Percentiles rank a stretch among this genome's conserved stretches.
Conservation (phyloP, 2,113 vertebrate species). For the Spea multiplicata region DNA sequence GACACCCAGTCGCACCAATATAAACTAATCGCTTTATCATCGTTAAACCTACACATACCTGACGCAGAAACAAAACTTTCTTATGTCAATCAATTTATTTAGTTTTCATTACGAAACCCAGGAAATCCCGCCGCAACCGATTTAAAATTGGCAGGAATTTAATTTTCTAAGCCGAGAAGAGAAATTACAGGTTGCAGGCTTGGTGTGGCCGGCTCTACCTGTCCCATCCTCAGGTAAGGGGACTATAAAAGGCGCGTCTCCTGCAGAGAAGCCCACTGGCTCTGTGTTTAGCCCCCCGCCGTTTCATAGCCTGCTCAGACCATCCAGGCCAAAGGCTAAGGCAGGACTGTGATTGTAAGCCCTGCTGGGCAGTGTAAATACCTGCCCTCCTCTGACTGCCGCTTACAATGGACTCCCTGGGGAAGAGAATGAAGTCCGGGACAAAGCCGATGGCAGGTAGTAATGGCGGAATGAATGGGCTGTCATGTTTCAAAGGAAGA, state of each 20-base stretch:
- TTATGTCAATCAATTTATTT: not conserved
- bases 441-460: slow-evolving; percentile 39
- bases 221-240: slow-evolving; percentile 48
- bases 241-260: slow-evolving; percentile 45
- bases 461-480: slow-evolving; percentile 40
- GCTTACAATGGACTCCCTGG: slow-evolving; percentile 29
- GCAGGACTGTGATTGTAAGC: slow-evolving; percentile 50
- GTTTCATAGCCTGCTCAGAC: slow-evolving; percentile 4
- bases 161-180: slow-evolving; percentile 12
- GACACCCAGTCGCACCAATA: too few relatives aligned
- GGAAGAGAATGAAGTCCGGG: slow-evolving; percentile 2
- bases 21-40: too few relatives aligned
- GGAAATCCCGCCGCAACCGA: slow-evolving; percentile 15
- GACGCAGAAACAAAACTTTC: too few relatives aligned
- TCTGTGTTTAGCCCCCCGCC: slow-evolving; percentile 35
- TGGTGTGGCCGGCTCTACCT: slow-evolving; percentile 55
- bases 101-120: not conserved
- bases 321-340: slow-evolving; percentile 54
- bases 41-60: too few relatives aligned
- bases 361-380: slow-evolving; percentile 52
- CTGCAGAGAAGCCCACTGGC: slow-evolving; percentile 45
- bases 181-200: slow-evolving; percentile 60
- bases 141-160: slow-evolving; percentile 33
- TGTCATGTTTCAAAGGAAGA: slow-evolving; percentile 38
- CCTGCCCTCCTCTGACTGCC: slow-evolving; percentile 44